Base-by-base conservation (phyloP, 2,888 invertebrate species). In the Ophioninae sp. region DNA sequence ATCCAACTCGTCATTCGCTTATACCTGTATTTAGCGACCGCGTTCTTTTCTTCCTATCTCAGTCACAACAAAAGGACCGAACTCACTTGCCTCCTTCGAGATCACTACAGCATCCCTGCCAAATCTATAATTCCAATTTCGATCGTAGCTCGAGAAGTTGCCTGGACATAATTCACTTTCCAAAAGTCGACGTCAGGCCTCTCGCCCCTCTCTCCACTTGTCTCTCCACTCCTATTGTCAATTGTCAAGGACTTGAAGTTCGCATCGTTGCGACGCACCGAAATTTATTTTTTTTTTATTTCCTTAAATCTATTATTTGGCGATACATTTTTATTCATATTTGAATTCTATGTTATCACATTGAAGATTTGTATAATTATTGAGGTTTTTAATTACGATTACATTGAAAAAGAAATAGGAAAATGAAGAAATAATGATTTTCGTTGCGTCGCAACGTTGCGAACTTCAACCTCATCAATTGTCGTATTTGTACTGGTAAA, bases 81-180 rank as follows among this genome's bases (percentile, higher is more conserved):
- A 69, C 56, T 78, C 44, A 5, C 51, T 69, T 59, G 61, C 69
- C 51, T 41, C 72, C 17, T 61, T 13, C 69, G 56, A 63, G 69
- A 63, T 78, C 64, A 22, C 78, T 71, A 13, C 51, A 17, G 51
- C 17, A 37, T 22, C 30, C 58, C 17, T 13, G 37, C 69, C 44
- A 63, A 71, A 51, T 78, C 69, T 51, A 63, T 71, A 64, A 78
- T 78, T 78, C 63, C 78, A 69, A 78, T 78, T 78, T 56, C 51
- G 30, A 74, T 51, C 30, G 44, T 9, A 61, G 39, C 58, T 41
- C 0, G 17, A 51, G 8, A 58, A 59, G 72, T 61, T 61, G 13
- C 22, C n/a, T 7, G 59, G 13, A 61, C 59, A 61, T 41, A 59
- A 61, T 61, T 72, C 61, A 72, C 41, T 59, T 20, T 17, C 17